These are phyloP conservation scores for Oxycera nigricornis DNA, from an alignment of 2,888 invertebrate species.

Conservation along the genomic window DNA sequence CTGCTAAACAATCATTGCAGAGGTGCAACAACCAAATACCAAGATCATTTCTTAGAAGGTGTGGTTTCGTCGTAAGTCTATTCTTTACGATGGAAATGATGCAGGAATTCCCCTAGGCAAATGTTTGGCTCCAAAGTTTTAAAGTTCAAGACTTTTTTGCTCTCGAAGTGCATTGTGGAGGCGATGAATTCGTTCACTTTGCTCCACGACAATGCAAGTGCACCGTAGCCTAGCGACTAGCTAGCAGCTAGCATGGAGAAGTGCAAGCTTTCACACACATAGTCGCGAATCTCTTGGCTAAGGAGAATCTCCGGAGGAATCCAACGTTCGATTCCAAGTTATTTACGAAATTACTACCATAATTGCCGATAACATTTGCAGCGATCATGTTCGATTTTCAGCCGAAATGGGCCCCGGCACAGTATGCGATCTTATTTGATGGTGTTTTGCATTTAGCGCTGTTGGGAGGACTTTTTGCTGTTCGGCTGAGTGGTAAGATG, in stretches of 20 bases:
- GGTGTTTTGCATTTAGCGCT: constrained; percentile 7
- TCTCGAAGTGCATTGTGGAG: constrained; percentile 31
- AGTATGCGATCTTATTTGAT: constrained; percentile 28
- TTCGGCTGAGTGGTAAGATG: constrained; percentile 25
- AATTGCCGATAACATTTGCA: constrained; percentile 44
- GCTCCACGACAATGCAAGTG: constrained; percentile 5
- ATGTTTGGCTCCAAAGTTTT: constrained; percentile 29
- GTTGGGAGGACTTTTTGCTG: neutral
- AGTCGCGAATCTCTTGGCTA: neutral
- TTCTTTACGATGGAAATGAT: neutral
- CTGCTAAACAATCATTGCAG: neutral
- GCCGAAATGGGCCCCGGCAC: constrained; percentile 24
- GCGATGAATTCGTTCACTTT: constrained; percentile 18
- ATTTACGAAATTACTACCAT: constrained; percentile 42
- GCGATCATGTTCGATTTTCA: constrained; percentile 41
- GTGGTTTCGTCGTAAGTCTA: constrained; percentile 23
- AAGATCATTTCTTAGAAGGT: constrained; percentile 11
- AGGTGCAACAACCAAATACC: neutral
- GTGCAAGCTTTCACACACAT: neutral
- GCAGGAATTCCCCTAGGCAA: constrained; percentile 21
- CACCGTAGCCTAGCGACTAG: neutral
- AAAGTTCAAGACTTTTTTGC: constrained; percentile 40
- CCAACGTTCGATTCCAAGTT: constrained; percentile 28
- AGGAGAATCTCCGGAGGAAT: constrained; percentile 27
- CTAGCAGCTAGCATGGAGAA: neutral